These are phyloP conservation scores for Brachyhypopomus gauderio DNA, from an alignment of 2,113 vertebrate genomes.

Conservation along the genomic window DNA sequence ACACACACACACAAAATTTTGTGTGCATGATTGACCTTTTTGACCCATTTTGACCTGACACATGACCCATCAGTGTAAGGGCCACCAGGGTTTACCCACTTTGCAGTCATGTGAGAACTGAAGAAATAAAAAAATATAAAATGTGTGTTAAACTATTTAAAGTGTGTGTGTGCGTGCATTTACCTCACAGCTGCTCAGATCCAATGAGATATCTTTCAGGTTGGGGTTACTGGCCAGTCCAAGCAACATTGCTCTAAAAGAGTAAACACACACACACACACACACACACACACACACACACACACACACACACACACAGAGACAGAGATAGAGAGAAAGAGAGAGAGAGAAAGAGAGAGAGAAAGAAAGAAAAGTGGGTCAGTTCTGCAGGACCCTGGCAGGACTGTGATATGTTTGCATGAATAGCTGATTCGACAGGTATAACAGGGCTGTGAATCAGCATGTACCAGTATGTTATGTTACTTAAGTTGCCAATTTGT, in stretches of 20 bases:
- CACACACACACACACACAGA: not conserved
- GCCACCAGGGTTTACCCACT: no score
- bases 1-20: slow-evolving; percentile 16
- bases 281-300: not conserved
- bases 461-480: no score
- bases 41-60: no score
- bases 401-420: no score
- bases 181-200: slow-evolving; percentile 97
- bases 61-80: no score
- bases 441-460: no score
- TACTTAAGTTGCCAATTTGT: no score
- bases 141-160: not conserved
- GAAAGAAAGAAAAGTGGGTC: no score
- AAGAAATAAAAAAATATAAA: not conserved
- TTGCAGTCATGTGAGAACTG: not conserved
- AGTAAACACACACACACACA: slow-evolving; percentile 33
- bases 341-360: no score
- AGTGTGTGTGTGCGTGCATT: slow-evolving; percentile 22
- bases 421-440: no score
- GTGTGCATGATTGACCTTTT: no score
- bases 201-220: slow-evolving; percentile 91
- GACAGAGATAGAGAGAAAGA: not conserved
- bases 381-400: not conserved
- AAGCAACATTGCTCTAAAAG: slow-evolving; percentile 85
- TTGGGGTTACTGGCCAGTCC: slow-evolving; percentile 93